Percentiles rank a stretch among this genome's conserved stretches.
phyloP scores from a whole-genome alignment of 2,888 invertebrate species.

The Tipula lateralis region DNA sequence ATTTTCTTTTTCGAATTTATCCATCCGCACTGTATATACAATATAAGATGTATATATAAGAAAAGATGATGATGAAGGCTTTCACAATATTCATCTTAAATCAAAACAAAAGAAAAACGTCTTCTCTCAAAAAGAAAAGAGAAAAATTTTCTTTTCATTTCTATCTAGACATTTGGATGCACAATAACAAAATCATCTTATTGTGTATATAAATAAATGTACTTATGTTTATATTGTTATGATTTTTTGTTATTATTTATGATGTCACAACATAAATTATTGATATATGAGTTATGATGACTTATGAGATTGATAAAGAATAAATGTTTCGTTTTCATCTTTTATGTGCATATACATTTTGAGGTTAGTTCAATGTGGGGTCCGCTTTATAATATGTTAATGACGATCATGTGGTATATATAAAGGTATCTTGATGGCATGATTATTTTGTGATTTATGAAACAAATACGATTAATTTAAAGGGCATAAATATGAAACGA shows the following conservation, averaged over 20 bases:
- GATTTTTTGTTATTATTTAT: not conserved
- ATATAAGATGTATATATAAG: not conserved
- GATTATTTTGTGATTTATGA: not conserved
- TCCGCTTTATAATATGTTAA: not conserved
- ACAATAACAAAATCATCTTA: not conserved
- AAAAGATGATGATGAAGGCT: not conserved
- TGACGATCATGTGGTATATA: not conserved
- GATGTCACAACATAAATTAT: slow-evolving; percentile 24
- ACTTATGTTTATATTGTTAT: not conserved
- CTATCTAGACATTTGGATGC: not conserved
- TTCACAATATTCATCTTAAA: not conserved
- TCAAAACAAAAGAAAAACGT: slow-evolving; percentile 13
- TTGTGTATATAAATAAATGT: not conserved
- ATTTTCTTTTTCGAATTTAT: slow-evolving; percentile 3
- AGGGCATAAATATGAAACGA: not conserved
- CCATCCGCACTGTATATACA: not conserved
- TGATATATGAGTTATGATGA: not conserved
- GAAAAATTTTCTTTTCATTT: not conserved
- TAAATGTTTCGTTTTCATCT: not conserved
- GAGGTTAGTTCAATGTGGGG: slow-evolving; percentile 19
- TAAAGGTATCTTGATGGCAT: not conserved
- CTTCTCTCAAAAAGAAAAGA: not conserved
- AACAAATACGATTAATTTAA: not conserved
- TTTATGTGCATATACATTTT: not conserved
- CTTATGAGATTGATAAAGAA: not conserved